Base-by-base conservation (phyloP, 2,113 vertebrate genomes). In the Zosterops hypoxanthus region DNA sequence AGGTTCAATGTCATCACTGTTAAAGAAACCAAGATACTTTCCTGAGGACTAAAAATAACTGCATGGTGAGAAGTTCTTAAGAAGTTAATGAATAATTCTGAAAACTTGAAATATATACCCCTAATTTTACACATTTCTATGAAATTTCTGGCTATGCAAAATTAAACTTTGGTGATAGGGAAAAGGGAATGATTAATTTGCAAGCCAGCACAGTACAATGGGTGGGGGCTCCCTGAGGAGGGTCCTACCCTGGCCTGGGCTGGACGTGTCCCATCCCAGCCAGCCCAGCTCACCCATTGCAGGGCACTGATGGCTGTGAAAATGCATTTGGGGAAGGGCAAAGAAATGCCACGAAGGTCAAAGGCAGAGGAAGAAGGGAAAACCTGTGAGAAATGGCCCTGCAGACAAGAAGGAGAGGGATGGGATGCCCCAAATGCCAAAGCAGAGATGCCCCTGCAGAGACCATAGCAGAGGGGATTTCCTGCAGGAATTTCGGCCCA, bases 221-320 rank as follows among this genome's bases (percentile, higher is more conserved):
- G 14, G 6, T 1, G 0, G 0, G 1, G 29, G 14, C 8, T 46
- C 26, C 26, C 18, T 36, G 71, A 56, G 13, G 13, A 42, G 21
- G 2, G 3, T 6, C 14, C 0, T 0, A 3, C 7, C 2, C 21
- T 87, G 39, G 31, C 34, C 28, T 3, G 7, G 18, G 34, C 9
- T 2, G 0, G 12, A 11, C 1, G 0, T 4, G 2, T 46, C 9
- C 3, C 1, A 14, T 24, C 52, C 19, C 22, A 64, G 22, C 5
- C 0, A 1, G 26, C 18, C 25, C 24, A 49, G 12, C 9, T 3
- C 3, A 31, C 11, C 4, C 14, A 4, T 4, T 2, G 0, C n/a
- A 36, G 19, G 12, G 11, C 39, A 71, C 0, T 24, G 3, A 0
- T 33, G 15, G 6, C 28, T 20, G 2, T 9, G 41, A 56, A 79